Evolutionary conservation across 2,797 vertebrate species (phyloP), one percentile per base, ranked within the genome.

Genomic region (Halcyon badia): DNA sequence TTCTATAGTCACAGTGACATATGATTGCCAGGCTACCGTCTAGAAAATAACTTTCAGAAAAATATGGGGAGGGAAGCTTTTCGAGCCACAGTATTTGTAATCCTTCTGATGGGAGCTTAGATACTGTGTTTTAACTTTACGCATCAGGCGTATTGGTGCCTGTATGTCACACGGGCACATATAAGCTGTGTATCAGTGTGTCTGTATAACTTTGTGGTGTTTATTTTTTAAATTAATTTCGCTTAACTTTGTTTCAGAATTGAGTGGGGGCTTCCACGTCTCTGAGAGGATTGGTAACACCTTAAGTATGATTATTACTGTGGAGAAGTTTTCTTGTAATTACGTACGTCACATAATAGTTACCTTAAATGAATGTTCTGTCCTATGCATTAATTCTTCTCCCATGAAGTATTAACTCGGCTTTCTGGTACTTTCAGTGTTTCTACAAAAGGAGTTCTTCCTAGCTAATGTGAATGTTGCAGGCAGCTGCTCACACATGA

Each of bases 341-440:
- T 61, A 10, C 20, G 22, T 52, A 8, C 20, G 20, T 52, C 4
- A 2, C 16, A 28, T 70, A n/a, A 75, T 90, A 87, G 37, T 33
- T 73, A 58, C 24, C 49, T 88, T 69, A 61, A 65, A 31, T 46
- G 15, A 58, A 16, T 62, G 11, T 80, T 72, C 35, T 56, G n/a
- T 76, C 60, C 18, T 56, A 6, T 70, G n/a, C 44, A 20, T 57
- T 16, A 66, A 4, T 91, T 80, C 9, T 78, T 87, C n/a, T 93
- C 17, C 68, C 35, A 48, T 5, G 1, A 66, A 56, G 21, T 58
- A 54, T 83, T 76, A 57, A 62, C 21, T 83, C 8, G 21, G 24
- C 30, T 88, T 78, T 89, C 52, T 89, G 37, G 9, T 73, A 37
- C 41, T 92, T 86, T 66, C 60, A 70, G 64, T 37, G 31, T 62